Base-by-base conservation (phyloP, 2,797 vertebrate genomes). In the Pantherophis vulpinus region DNA sequence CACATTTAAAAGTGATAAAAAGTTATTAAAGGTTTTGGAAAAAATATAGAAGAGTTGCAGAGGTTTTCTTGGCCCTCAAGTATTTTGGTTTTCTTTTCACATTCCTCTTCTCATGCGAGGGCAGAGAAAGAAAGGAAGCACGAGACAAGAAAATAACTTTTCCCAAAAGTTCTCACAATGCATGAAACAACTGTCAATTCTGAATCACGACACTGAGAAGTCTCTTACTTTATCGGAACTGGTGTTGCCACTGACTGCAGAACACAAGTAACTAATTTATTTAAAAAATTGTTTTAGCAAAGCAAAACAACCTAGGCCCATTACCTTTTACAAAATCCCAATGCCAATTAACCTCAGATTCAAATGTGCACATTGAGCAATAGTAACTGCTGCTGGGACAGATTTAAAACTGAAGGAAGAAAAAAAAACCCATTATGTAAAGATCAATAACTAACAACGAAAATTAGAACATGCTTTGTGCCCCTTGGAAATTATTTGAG, bases 321-420 rank as follows among this genome's bases (percentile, higher is more conserved):
- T 86, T 61, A 87, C 70, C 58, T 86, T 29, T 87, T 61, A 88
- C 10, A 87, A 94, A 93, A 63, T 37, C 63, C 94, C 63, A 60
- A 58, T 94, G 86, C 87, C 89, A 94, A 93, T 90, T 95, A 95
- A 94, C 59, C 86, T 95, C 79, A 37, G 93, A 89, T 3, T 6
- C 79, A 94, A 94, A 86, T 91, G 63, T 91, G 70, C 60, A 93
- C 54, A 66, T 58, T 92, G 94, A 93, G 18, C 63, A 89, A 92
- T 92, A 95, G 89, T 91, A 94, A 93, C 12, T 93, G 92, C 91
- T 63, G 47, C 91, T 94, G 18, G 58, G 74, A 54, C 63, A 94
- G 89, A 60, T 96, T 91, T 91, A 91, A 86, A 93, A 93, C 59
- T 86, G 66, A 63, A 89, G 14, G 61, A 60, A 61, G 47, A 56